Percentiles rank a stretch among this genome's conserved stretches.
Evolutionary conservation across 2,797 vertebrate genomes (phyloP).

Genomic region (Heliangelus exortis): DNA sequence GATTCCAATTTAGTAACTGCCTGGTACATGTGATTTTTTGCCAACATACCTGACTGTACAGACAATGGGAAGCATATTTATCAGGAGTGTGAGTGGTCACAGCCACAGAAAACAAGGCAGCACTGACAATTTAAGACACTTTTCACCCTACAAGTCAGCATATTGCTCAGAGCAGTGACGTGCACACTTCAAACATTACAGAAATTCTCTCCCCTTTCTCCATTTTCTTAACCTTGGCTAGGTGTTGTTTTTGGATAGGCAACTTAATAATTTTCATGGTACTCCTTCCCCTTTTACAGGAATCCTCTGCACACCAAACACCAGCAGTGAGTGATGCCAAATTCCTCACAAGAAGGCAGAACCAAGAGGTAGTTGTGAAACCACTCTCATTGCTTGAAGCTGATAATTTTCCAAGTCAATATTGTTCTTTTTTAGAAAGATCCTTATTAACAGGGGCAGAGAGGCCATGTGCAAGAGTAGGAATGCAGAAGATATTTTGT

Average conservation of each 20-base stretch:
- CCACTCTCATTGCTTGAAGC: background rate
- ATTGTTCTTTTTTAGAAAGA: background rate
- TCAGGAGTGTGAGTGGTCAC: background rate
- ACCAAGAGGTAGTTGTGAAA: background rate
- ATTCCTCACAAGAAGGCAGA: background rate
- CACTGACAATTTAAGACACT: background rate
- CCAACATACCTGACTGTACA: background rate
- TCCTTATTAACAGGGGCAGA: background rate
- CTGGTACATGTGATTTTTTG: background rate
- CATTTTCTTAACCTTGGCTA: background rate
- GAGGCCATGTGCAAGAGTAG: background rate
- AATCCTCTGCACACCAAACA: background rate
- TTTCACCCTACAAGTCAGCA: background rate
- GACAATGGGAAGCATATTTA: constrained; percentile 1
- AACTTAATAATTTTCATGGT: background rate
- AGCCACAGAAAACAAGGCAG: background rate
- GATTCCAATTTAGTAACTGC: constrained; percentile 22
- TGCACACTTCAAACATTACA: background rate
- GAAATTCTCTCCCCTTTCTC: background rate
- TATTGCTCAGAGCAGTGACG: background rate
- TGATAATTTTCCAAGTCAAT: background rate
- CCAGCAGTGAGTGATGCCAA: background rate
- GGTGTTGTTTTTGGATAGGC: background rate
- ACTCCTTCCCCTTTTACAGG: background rate
- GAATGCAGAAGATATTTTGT: background rate